Evolutionary conservation across 2,888 invertebrate genomes (phyloP), one percentile per base, ranked within the genome.

Genomic region (Phyllotreta striolata): DNA sequence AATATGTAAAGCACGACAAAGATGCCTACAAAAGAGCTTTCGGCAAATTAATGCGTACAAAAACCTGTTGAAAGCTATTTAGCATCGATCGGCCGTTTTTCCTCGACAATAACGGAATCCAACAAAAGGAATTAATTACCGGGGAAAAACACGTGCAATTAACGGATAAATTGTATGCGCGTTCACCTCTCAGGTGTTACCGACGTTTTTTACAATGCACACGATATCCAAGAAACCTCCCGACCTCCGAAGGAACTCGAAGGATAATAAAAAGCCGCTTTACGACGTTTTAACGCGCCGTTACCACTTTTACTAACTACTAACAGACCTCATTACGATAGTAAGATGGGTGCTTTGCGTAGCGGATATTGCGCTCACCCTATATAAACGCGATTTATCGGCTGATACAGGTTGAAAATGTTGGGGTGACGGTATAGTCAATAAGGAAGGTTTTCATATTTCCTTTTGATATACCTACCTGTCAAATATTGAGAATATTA

Each of bases 301-400:
- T 80, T 78, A 79, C 79, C 79, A 80, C 80, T 80, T 79, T 79
- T 78, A 79, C 79, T 79, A 80, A 80, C 79, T 80, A 79, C 79
- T 78, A 80, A 79, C 79, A 79, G 79, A 79, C 75, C 78, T 80
- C 80, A 79, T 80, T 80, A 79, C 78, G 79, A 80, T 78, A 77
- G 75, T 72, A 72, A 73, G 67, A 70, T 61, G 63, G 69, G 69
- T 67, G 66, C 66, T 69, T 66, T 64, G 59, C 51, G 56, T 51
- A 55, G 64, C 49, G 12, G 55, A 59, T 49, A 55, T 59, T 63
- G 34, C 49, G 24, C 34, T 54, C 55, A 55, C 59, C 63, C 63
- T 55, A 59, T 55, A 55, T 39, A 54, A 54, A 5, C 46, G 49
- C 49, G 49, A 64, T 64, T 60, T 55, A 64, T 60, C 35, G 34